These are phyloP conservation scores for Gavia stellata DNA, from an alignment of 2,113 vertebrate species.

Conservation along the genomic window DNA sequence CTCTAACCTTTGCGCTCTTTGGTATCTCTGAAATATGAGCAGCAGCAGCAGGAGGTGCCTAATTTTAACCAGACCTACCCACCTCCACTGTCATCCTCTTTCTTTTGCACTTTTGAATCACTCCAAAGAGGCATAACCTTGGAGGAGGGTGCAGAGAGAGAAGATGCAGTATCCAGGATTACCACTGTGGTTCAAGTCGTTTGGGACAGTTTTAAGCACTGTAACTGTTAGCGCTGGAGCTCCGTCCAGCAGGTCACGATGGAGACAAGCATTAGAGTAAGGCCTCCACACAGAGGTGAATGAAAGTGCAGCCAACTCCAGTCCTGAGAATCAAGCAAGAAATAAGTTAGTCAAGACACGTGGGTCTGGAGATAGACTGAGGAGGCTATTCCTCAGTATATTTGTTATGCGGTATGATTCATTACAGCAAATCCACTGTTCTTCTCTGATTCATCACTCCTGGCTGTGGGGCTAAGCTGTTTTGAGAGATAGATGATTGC, in stretches of 20 bases:
- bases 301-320: not conserved
- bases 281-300: not conserved
- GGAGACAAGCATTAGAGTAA: not conserved
- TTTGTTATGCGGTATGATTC: not conserved
- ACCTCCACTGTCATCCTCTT: not conserved
- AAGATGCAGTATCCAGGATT: not conserved
- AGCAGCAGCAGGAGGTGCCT: not conserved
- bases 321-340: not conserved
- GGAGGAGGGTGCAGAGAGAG: not conserved
- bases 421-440: not conserved
- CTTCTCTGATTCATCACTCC: constrained; percentile 4
- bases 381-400: not conserved
- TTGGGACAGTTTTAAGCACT: not conserved
- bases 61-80: not conserved
- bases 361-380: not conserved
- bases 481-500: not conserved
- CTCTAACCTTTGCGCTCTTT: not conserved
- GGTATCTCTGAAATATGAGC: not conserved
- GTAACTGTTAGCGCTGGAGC: not conserved
- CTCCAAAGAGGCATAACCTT: not conserved
- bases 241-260: not conserved
- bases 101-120: not conserved
- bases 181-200: not conserved
- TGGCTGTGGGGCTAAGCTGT: constrained; percentile 1
- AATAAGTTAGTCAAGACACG: not conserved